phyloP scores from a whole-genome alignment of 1,140 invertebrate species.

The Drosophila mayri region DNA sequence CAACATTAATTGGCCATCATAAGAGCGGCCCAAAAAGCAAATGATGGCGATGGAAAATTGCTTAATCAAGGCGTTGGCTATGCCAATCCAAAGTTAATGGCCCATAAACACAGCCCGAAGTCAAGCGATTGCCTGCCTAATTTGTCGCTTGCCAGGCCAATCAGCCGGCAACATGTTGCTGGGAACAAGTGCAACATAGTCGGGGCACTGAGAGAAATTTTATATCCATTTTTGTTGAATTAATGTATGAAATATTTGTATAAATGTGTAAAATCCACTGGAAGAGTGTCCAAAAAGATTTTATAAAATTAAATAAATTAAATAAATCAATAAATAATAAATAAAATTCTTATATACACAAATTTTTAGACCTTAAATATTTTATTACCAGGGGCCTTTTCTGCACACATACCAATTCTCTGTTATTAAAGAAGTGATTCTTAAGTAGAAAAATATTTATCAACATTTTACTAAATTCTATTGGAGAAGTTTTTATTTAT shows the following conservation, averaged over 20 bases:
- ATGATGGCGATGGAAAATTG: constrained; percentile 53
- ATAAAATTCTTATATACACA: too few relatives aligned
- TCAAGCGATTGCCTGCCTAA: constrained; percentile 78
- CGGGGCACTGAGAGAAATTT: constrained; percentile 17
- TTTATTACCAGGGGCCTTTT: too few relatives aligned
- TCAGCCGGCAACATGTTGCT: constrained; percentile 71
- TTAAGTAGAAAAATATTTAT: background rate
- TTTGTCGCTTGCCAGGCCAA: constrained; percentile 77
- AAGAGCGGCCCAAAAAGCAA: constrained; percentile 47
- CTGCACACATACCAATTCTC: too few relatives aligned
- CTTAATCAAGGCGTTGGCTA: constrained; percentile 77
- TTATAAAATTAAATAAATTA: too few relatives aligned
- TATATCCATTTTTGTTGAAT: background rate
- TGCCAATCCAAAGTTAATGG: constrained; percentile 70
- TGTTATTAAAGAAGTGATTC: background rate
- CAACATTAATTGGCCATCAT: constrained; percentile 77
- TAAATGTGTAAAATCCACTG: too few relatives aligned
- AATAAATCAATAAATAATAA: too few relatives aligned
- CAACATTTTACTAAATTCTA: background rate
- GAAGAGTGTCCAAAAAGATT: too few relatives aligned
- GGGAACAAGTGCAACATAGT: constrained; percentile 67
- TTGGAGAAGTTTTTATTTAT: background rate
- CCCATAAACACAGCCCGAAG: constrained; percentile 74
- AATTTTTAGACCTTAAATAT: too few relatives aligned
- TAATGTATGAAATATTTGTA: background rate